A percentile compares a stretch with the other conserved stretches of the same genome.
phyloP scores from a whole-genome alignment of 2,888 invertebrate species.

The Drosophila parthenogenetica region DNA sequence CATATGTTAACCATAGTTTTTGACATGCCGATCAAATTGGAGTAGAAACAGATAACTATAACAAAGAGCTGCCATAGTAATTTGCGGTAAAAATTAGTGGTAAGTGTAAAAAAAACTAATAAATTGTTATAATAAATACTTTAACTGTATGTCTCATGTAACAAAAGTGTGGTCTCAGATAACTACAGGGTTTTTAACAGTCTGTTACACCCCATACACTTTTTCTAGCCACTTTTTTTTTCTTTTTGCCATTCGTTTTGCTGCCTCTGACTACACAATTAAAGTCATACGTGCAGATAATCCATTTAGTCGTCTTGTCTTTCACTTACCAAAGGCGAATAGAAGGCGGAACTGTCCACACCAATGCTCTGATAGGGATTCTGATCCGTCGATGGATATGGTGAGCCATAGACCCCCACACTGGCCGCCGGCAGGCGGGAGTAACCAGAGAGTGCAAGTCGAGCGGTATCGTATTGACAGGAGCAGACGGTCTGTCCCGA shows the following conservation, averaged over 20 bases:
- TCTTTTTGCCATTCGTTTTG: neutral
- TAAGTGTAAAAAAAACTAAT: too few relatives aligned
- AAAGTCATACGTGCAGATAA: slow-evolving; percentile 83
- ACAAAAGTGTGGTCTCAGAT: too few relatives aligned
- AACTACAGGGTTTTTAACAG: too few relatives aligned
- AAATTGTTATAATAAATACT: too few relatives aligned
- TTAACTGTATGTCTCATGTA: too few relatives aligned
- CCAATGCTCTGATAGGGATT: slow-evolving; percentile 97
- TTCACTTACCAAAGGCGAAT: slow-evolving; percentile 95
- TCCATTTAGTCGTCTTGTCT: slow-evolving; percentile 70
- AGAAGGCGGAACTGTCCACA: slow-evolving; percentile 97
- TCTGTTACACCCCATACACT: too few relatives aligned
- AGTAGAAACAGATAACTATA: neutral
- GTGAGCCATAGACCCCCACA: slow-evolving; percentile 93
- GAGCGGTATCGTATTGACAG: slow-evolving; percentile 96
- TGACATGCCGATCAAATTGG: neutral
- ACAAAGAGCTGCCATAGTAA: neutral
- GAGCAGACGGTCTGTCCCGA: slow-evolving; percentile 97
- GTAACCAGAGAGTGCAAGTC: slow-evolving; percentile 93
- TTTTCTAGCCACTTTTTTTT: neutral
- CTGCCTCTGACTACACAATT: slow-evolving; percentile 73
- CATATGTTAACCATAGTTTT: too few relatives aligned
- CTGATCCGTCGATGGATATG: slow-evolving; percentile 96
- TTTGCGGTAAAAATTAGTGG: neutral
- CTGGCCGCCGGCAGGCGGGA: slow-evolving; percentile 92